These are phyloP conservation scores for Odontomachus brunneus DNA, from an alignment of 1,140 invertebrate genomes.

Conservation along the genomic window DNA sequence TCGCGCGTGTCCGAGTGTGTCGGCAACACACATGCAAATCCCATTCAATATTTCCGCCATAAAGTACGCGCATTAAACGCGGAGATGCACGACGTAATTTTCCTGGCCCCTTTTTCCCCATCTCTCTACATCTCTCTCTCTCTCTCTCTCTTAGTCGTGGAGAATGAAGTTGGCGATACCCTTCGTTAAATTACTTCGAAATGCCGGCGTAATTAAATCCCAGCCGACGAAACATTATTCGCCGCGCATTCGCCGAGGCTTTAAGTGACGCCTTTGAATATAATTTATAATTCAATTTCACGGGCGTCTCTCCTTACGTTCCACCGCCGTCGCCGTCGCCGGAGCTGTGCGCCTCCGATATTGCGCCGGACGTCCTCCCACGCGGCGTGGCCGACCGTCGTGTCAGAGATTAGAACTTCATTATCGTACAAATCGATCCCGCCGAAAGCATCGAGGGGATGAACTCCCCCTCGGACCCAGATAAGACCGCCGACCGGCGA, in stretches of 20 bases:
- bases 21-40: background rate
- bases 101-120: background rate
- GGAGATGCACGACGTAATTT: constrained; percentile 48
- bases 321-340: background rate
- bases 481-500: background rate
- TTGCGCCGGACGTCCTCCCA: constrained; percentile 28
- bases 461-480: background rate
- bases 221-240: constrained; percentile 57
- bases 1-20: background rate
- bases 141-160: background rate
- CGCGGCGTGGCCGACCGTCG: background rate
- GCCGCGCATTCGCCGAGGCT: constrained; percentile 46
- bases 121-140: background rate
- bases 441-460: constrained; percentile 14
- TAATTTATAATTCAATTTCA: constrained; percentile 57
- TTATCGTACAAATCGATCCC: constrained; percentile 50
- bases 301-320: constrained; percentile 5
- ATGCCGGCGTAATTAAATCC: constrained; percentile 55
- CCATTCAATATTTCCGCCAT: constrained; percentile 32
- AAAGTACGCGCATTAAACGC: constrained; percentile 43
- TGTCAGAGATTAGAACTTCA: constrained; percentile 54
- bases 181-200: constrained; percentile 59
- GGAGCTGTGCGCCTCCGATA: constrained; percentile 9
- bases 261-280: constrained; percentile 53
- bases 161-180: constrained; percentile 44